Percentiles rank a stretch among this genome's conserved stretches.
phyloP scores from a whole-genome alignment of 1,140 invertebrate species.

The Acromyrmex charruanus region DNA sequence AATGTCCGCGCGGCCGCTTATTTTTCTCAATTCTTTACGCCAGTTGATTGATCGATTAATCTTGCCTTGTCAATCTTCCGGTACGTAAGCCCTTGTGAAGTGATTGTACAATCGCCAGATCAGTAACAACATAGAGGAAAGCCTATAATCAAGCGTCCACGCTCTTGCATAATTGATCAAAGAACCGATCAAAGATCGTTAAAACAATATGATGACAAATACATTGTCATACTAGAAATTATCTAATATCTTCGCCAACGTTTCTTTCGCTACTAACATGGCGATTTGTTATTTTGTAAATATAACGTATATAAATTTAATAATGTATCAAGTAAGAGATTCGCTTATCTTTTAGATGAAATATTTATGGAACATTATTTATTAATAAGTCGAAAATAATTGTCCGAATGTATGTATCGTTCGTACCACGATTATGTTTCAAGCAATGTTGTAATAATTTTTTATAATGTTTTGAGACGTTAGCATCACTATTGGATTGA shows the following conservation, averaged over 20 bases:
- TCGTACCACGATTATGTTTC: not conserved
- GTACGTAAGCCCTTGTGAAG: not conserved
- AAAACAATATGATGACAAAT: not conserved
- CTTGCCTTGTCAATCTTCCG: slow-evolving; percentile 29
- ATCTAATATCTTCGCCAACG: not conserved
- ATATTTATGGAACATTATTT: not conserved
- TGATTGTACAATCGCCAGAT: slow-evolving; percentile 5
- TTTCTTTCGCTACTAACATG: not conserved
- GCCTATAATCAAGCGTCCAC: not conserved
- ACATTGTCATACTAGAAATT: slow-evolving; percentile 7
- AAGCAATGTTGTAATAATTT: not conserved
- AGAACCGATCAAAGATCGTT: not conserved
- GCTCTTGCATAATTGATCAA: slow-evolving; percentile 16
- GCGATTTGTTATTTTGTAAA: not conserved
- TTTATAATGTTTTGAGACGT: too few relatives aligned
- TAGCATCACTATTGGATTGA: too few relatives aligned
- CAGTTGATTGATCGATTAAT: slow-evolving; percentile 41
- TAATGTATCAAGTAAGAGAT: not conserved
- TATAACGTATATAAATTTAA: not conserved
- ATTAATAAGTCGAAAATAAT: not conserved
- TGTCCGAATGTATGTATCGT: not conserved
- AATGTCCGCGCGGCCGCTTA: slow-evolving; percentile 35
- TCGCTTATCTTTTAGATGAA: not conserved
- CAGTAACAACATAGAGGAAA: not conserved
- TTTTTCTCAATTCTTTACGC: slow-evolving; percentile 34